A percentile compares a stretch with the other conserved stretches of the same genome.
Evolutionary conservation across 2,113 vertebrate species (phyloP).

Genomic region (Hippocampus abdominalis): DNA sequence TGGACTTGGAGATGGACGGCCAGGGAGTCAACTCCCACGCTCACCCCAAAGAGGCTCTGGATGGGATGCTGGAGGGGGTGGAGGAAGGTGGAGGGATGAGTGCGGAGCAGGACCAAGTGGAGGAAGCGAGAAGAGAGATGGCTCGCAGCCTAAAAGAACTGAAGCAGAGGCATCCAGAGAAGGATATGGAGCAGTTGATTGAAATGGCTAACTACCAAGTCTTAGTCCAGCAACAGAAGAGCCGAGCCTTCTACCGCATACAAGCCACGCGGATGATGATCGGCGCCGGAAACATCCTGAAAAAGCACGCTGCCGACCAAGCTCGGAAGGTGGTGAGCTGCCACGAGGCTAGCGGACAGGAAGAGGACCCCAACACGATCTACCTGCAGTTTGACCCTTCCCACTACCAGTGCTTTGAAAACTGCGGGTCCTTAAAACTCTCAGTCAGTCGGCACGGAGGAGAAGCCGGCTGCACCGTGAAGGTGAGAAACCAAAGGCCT

Average conservation of each 20-base stretch:
- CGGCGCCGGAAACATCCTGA: constrained; percentile 81
- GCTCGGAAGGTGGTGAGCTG: constrained; percentile 80
- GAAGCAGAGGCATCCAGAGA: constrained; percentile 79
- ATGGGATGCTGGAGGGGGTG: constrained; percentile 71
- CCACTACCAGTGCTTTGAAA: constrained; percentile 83
- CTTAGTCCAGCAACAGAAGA: constrained; percentile 81
- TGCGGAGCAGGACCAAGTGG: constrained; percentile 67
- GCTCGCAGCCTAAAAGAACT: constrained; percentile 78
- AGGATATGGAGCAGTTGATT: constrained; percentile 82
- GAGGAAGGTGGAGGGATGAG: constrained; percentile 67
- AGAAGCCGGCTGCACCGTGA: constrained; percentile 73
- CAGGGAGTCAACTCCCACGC: constrained; percentile 70
- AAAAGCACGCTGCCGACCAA: constrained; percentile 81
- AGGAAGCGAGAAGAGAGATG: constrained; percentile 78
- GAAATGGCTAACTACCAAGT: constrained; percentile 85
- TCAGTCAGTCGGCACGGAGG: constrained; percentile 73
- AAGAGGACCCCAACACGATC: constrained; percentile 77
- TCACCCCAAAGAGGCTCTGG: constrained; percentile 71
- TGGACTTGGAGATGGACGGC: constrained; percentile 80
- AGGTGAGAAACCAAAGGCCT: constrained; percentile 49
- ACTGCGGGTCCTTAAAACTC: constrained; percentile 79
- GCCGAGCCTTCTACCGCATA: constrained; percentile 82
- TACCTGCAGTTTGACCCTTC: constrained; percentile 78
- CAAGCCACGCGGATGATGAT: constrained; percentile 86
- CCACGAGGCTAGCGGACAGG: constrained; percentile 73